These are phyloP conservation scores for Campoplex capitator DNA, from an alignment of 2,888 invertebrate genomes.

Conservation along the genomic window DNA sequence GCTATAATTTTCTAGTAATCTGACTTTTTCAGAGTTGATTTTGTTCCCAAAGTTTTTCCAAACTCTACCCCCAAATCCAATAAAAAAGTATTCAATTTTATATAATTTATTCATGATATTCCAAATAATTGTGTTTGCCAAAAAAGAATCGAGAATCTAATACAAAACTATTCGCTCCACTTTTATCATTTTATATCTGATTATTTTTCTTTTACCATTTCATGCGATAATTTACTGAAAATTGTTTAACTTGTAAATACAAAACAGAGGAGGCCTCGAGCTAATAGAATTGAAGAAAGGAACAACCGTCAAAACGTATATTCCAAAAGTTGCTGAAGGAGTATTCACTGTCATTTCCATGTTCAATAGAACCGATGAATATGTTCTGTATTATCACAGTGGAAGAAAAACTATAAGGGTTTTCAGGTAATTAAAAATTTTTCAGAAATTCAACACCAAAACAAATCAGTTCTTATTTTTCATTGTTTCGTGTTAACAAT, in stretches of 20 bases:
- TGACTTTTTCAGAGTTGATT: no score
- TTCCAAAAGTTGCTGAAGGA: constrained; percentile 97
- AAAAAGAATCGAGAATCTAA: no score
- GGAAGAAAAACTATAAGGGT: constrained; percentile 97
- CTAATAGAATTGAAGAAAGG: constrained; percentile 96
- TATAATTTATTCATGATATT: no score
- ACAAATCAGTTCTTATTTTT: not conserved
- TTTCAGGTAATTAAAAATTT: constrained; percentile 88
- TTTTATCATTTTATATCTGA: no score
- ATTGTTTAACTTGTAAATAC: not conserved
- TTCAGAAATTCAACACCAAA: not conserved
- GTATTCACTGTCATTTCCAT: constrained; percentile 98
- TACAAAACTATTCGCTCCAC: no score
- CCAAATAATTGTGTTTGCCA: no score
- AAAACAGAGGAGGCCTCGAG: constrained; percentile 94
- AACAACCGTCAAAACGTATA: constrained; percentile 94
- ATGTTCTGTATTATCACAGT: constrained; percentile 98
- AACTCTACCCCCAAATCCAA: no score
- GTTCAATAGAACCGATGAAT: constrained; percentile 97
- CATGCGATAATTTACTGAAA: not conserved
- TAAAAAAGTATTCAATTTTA: no score
- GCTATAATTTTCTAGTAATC: no score
- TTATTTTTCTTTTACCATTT: no score
- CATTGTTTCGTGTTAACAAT: not conserved
- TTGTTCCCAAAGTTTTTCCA: no score